A percentile compares a stretch with the other conserved stretches of the same genome.
These are phyloP conservation scores for Phyllotreta striolata DNA, from an alignment of 2,888 invertebrate genomes.

Conservation along the genomic window DNA sequence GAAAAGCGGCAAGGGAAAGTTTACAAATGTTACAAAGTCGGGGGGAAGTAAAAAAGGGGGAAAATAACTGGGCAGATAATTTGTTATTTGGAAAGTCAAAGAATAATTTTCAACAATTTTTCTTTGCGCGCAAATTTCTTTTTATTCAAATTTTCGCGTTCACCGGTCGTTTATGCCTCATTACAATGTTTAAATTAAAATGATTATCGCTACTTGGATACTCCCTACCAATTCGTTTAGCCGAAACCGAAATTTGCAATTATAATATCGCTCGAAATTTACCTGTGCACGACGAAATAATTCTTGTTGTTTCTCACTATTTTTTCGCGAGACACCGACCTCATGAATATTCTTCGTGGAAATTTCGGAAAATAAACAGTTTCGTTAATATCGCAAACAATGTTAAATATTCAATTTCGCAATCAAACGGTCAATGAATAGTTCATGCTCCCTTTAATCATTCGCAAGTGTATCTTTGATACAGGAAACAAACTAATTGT, in stretches of 20 bases:
- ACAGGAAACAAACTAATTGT: conserved; percentile 29
- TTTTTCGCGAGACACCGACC: neutral
- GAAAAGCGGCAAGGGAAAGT: no score
- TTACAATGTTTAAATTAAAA: no score
- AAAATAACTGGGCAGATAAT: no score
- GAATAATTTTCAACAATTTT: no score
- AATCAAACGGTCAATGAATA: conserved; percentile 26
- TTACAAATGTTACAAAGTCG: no score
- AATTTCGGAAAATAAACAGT: conserved; percentile 15
- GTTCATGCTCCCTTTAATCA: conserved; percentile 19
- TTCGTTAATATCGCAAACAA: conserved; percentile 20
- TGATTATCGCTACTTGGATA: no score
- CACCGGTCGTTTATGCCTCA: no score
- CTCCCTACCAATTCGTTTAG: neutral
- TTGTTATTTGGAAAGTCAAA: no score
- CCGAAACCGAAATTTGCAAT: conserved; percentile 4
- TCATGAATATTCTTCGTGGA: conserved; percentile 12
- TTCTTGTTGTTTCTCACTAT: conserved; percentile 9
- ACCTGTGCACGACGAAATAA: conserved; percentile 6
- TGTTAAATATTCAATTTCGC: conserved; percentile 22
- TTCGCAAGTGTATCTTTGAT: conserved; percentile 26
- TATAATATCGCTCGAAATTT: conserved; percentile 2
- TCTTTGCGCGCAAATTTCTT: no score
- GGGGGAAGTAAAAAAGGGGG: no score
- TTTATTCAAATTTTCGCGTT: no score